Percentiles rank a stretch among this genome's conserved stretches.
Conservation (phyloP, 1,140 invertebrate genomes). For the Whitmania pigra region DNA sequence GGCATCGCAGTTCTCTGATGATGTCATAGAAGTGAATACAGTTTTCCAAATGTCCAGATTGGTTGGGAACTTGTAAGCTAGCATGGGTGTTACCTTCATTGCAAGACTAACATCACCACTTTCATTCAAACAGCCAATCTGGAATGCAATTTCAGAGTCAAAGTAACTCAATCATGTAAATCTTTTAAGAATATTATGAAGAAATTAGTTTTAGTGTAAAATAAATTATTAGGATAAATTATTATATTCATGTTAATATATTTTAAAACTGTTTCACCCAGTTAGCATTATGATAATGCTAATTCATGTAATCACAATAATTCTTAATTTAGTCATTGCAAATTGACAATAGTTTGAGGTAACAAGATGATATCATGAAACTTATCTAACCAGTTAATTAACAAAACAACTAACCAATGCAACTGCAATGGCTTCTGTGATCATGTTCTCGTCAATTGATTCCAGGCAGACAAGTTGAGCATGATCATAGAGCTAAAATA, state of each 20-base stretch:
- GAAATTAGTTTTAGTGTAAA: not conserved
- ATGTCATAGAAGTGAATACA: not conserved
- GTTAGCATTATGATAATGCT: too few species aligned
- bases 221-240: too few species aligned
- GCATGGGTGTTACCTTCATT: not conserved
- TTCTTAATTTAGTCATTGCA: too few species aligned
- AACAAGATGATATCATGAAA: not conserved
- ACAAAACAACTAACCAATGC: not conserved
- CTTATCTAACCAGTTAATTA: too few species aligned
- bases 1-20: not conserved
- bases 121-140: constrained; percentile 1
- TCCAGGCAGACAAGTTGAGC: not conserved
- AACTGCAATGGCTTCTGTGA: not conserved
- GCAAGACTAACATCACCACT: not conserved
- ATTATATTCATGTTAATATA: too few species aligned
- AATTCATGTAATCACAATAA: too few species aligned
- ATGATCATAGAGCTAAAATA: not conserved
- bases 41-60: not conserved
- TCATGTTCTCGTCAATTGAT: not conserved
- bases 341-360: too few species aligned
- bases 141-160: not conserved
- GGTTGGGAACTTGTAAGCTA: not conserved
- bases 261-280: too few species aligned
- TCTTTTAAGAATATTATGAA: not conserved
- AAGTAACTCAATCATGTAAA: not conserved